Conservation (phyloP, 35 echinoderm and acorn worm species). For the Ptychodera flava region DNA sequence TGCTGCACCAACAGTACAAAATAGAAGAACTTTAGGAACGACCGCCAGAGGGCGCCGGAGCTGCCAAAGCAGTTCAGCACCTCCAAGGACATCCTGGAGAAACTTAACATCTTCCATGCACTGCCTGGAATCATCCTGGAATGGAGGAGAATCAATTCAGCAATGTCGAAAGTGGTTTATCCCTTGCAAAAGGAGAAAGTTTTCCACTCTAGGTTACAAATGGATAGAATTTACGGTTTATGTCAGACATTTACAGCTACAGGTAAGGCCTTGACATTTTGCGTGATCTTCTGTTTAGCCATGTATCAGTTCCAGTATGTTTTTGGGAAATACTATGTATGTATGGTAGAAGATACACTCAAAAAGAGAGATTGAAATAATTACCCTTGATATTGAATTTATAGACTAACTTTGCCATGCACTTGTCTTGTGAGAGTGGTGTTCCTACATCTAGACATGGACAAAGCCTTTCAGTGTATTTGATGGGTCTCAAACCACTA, state of each 20-base stretch:
- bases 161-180: slow-evolving; percentile 87
- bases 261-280: too few species aligned
- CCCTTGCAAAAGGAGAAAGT: slow-evolving; percentile 88
- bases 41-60: slow-evolving; percentile 45
- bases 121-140: slow-evolving; percentile 84
- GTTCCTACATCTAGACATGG: too few species aligned
- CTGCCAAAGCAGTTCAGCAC: slow-evolving; percentile 93
- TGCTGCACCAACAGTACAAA: not conserved
- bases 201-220: slow-evolving; percentile 32
- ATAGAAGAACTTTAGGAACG: slow-evolving; percentile 51
- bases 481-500: too few species aligned
- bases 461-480: too few species aligned
- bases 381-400: too few species aligned
- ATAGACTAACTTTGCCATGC: too few species aligned
- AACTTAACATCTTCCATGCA: slow-evolving; percentile 67
- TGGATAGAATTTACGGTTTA: slow-evolving; percentile 60
- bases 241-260: slow-evolving; percentile 91
- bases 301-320: too few species aligned
- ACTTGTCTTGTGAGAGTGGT: too few species aligned
- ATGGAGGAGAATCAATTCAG: slow-evolving; percentile 66
- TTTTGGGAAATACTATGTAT: too few species aligned
- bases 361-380: too few species aligned
- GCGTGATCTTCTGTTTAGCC: too few species aligned
- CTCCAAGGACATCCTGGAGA: slow-evolving; percentile 80
- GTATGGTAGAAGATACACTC: too few species aligned